phyloP scores from a whole-genome alignment of 2,888 invertebrate genomes.

The Boloria selene region DNA sequence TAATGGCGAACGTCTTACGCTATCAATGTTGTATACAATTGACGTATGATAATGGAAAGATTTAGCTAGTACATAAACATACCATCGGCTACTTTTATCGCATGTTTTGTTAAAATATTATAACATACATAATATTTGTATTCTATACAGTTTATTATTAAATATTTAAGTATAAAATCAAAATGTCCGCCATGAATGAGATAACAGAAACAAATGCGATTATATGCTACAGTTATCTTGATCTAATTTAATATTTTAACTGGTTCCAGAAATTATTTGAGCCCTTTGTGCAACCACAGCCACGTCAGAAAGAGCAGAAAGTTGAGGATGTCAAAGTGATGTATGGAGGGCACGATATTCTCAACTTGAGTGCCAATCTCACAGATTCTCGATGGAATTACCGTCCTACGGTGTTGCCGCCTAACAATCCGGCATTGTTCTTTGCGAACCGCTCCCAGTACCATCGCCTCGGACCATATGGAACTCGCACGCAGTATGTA shows the following conservation, averaged over 20 bases:
- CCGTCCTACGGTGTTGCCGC: conserved; percentile 79
- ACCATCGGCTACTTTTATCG: conserved; percentile 11
- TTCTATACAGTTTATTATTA: conserved; percentile 3
- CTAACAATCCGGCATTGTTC: conserved; percentile 81
- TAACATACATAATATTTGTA: conserved; percentile 3
- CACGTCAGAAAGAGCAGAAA: conserved; percentile 68
- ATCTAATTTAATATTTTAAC: conserved; percentile 13
- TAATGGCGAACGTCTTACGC: conserved; percentile 79
- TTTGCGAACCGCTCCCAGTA: conserved; percentile 85
- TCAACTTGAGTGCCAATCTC: conserved; percentile 82
- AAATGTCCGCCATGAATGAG: conserved; percentile 21
- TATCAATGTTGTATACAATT: conserved; percentile 71
- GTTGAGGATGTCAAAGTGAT: conserved; percentile 69
- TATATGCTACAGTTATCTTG: conserved; percentile 15
- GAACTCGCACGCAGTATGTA: conserved; percentile 82
- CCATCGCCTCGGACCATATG: conserved; percentile 81
- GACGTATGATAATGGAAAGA: conserved; percentile 64
- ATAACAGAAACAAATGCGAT: conserved; percentile 12
- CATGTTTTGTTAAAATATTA: not conserved
- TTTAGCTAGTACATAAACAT: conserved; percentile 40
- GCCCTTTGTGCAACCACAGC: conserved; percentile 70
- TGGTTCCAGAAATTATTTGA: conserved; percentile 74
- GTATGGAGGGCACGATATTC: conserved; percentile 81
- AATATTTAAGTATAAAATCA: conserved; percentile 15
- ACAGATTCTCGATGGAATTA: conserved; percentile 80